A percentile compares a stretch with the other conserved stretches of the same genome.
These are phyloP conservation scores for Danio rerio DNA, from an alignment of 2,113 vertebrate genomes.

Conservation along the genomic window GRCz12tu NC_133179.1:17866001-17866500, in stretches of 20 bases:
- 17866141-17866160: slow-evolving; percentile 64
- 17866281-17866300: slow-evolving; percentile 50
- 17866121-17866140: slow-evolving; percentile 69
- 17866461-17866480: slow-evolving; percentile 41
- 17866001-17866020: slow-evolving; percentile 53
- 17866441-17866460: background rate
- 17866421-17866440: slow-evolving; percentile 33
- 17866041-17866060: background rate
- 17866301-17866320: slow-evolving; percentile 64
- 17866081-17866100: slow-evolving; percentile 65
- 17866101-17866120: slow-evolving; percentile 73
- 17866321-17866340: slow-evolving; percentile 41
- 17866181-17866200: slow-evolving; percentile 69
- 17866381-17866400: slow-evolving; percentile 61
- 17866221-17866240: slow-evolving; percentile 31
- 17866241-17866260: background rate
- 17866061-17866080: background rate
- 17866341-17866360: slow-evolving; percentile 53
- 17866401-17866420: slow-evolving; percentile 48
- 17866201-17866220: slow-evolving; percentile 40
- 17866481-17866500: slow-evolving; percentile 24
- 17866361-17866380: slow-evolving; percentile 58
- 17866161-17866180: slow-evolving; percentile 67
- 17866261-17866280: slow-evolving; percentile 62
- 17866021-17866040: background rate